Evolutionary conservation across 2,113 vertebrate genomes (phyloP).

Genomic region (Pao palembangensis): DNA sequence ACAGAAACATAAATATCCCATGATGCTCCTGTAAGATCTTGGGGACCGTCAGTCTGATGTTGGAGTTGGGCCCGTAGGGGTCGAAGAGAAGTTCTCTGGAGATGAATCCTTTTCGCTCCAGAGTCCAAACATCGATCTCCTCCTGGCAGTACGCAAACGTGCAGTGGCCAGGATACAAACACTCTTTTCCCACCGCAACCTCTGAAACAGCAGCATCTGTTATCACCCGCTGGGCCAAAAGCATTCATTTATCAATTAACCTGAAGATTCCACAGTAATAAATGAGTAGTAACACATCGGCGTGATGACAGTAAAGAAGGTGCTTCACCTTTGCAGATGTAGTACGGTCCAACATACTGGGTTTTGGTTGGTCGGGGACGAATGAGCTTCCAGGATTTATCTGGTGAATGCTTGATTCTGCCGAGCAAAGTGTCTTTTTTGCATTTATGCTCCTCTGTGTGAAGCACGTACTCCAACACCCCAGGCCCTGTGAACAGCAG

Average conservation of each 20-base stretch:
- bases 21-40: conserved; percentile 91
- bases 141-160: conserved; percentile 97
- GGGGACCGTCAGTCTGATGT: conserved; percentile 81
- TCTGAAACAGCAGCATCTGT: conserved; percentile 67
- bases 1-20: conserved; percentile 96
- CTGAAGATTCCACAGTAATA: background rate
- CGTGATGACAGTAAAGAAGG: no score
- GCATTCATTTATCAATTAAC: background rate
- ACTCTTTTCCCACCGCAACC: conserved; percentile 89
- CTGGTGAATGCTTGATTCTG: conserved; percentile 81
- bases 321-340: conserved; percentile 93
- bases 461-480: conserved; percentile 83
- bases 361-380: conserved; percentile 93
- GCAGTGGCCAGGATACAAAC: conserved; percentile 90
- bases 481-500: conserved; percentile 76
- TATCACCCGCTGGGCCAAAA: background rate
- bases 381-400: conserved; percentile 92
- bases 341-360: conserved; percentile 95
- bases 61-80: conserved; percentile 78
- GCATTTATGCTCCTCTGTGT: conserved; percentile 89
- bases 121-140: conserved; percentile 95
- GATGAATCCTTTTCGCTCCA: conserved; percentile 94
- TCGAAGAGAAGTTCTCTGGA: conserved; percentile 88
- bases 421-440: conserved; percentile 95
- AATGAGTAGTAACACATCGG: no score